A percentile compares a stretch with the other conserved stretches of the same genome.
Conservation (phyloP, 2,888 invertebrate species). For the Laspeyria flexula region DNA sequence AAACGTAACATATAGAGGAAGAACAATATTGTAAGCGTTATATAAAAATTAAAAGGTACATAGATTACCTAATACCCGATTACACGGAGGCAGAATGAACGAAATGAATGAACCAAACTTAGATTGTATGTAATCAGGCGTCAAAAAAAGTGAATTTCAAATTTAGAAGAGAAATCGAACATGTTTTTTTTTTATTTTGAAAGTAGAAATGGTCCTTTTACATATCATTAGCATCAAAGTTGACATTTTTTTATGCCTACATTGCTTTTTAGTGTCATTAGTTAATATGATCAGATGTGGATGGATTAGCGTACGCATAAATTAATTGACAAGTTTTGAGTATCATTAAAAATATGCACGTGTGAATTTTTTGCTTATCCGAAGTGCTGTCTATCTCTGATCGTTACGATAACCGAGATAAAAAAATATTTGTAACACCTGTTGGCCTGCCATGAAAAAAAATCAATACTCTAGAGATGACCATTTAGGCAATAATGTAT, state of each 20-base stretch:
- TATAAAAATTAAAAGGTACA: slow-evolving; percentile 24
- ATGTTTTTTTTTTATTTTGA: slow-evolving; percentile 13
- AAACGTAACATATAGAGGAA: slow-evolving; percentile 44
- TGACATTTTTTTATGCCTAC: neutral
- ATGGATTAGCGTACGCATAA: neutral
- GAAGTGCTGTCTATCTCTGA: too few relatives aligned
- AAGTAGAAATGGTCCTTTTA: slow-evolving; percentile 20
- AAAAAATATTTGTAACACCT: too few relatives aligned
- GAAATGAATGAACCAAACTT: neutral
- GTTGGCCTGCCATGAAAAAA: too few relatives aligned
- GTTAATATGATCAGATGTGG: neutral
- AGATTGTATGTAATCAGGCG: too few relatives aligned
- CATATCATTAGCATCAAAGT: slow-evolving; percentile 15
- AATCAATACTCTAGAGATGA: too few relatives aligned
- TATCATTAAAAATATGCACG: too few relatives aligned
- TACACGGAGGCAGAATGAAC: slow-evolving; percentile 5
- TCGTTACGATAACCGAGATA: too few relatives aligned
- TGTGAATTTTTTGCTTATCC: too few relatives aligned
- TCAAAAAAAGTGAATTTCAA: slow-evolving; percentile 6
- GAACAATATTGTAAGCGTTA: slow-evolving; percentile 35
- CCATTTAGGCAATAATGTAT: too few relatives aligned
- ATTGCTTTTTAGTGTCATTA: too few relatives aligned
- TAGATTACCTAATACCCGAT: slow-evolving; percentile 26
- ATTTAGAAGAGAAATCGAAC: slow-evolving; percentile 12
- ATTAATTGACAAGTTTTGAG: neutral